A percentile compares a stretch with the other conserved stretches of the same genome.
Evolutionary conservation across 2,113 vertebrate species (phyloP).

Genomic region (Lontra canadensis): DNA sequence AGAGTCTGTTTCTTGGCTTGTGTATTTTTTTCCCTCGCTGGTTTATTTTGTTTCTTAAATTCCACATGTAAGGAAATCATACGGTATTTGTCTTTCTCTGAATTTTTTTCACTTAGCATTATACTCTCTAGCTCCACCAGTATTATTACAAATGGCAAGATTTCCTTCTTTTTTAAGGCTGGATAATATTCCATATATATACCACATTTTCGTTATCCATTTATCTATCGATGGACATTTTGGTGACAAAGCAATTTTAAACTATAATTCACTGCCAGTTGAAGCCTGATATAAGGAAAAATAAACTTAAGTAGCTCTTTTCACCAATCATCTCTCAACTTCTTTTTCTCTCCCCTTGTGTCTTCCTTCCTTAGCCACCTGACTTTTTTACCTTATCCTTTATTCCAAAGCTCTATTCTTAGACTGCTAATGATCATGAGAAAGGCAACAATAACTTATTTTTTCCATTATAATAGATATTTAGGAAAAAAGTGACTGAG

Average conservation of each 20-base stretch:
- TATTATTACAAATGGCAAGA: background rate
- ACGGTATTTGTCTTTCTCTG: background rate
- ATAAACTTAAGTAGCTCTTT: background rate
- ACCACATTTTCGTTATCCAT: background rate
- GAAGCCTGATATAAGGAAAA: background rate
- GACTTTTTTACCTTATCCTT: constrained; percentile 4
- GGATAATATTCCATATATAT: background rate
- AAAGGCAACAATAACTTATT: background rate
- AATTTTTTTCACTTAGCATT: background rate
- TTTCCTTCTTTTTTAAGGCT: background rate
- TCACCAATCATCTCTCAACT: background rate
- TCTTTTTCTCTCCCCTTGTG: background rate
- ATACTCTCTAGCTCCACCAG: background rate
- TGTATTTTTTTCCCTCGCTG: background rate
- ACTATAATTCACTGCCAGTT: constrained; percentile 16
- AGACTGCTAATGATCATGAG: background rate
- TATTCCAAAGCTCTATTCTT: constrained; percentile 4
- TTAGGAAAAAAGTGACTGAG: background rate
- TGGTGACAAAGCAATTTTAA: background rate
- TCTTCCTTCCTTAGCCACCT: background rate
- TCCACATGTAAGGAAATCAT: background rate
- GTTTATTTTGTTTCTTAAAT: background rate
- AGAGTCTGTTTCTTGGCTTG: background rate
- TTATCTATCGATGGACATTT: background rate
- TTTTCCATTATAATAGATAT: background rate